Conservation (phyloP, 1,140 invertebrate species). For the Tyrophagus putrescentiae region DNA sequence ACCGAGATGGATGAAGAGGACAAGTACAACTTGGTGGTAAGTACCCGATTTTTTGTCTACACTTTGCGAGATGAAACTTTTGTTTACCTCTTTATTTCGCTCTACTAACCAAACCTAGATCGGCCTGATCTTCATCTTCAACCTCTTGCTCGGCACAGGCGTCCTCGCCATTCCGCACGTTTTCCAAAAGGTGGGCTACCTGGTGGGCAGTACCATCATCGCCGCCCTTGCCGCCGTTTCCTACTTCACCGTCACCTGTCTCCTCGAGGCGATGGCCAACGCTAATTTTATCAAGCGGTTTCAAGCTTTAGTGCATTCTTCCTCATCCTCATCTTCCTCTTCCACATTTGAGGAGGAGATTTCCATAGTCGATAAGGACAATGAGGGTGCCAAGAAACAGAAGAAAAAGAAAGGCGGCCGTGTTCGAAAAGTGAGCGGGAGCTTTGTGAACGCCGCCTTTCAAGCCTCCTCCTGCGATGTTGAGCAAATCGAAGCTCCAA, state of each 20-base stretch:
- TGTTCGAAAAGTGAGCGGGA: no score
- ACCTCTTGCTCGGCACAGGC: conserved; percentile 94
- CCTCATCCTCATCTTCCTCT: no score
- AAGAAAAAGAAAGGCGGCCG: not conserved
- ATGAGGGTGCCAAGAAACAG: no score
- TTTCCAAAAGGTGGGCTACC: conserved; percentile 79
- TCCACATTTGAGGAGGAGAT: no score
- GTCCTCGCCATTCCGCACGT: conserved; percentile 82
- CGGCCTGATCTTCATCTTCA: conserved; percentile 88
- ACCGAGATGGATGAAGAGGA: not conserved
- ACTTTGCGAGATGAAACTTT: no score
- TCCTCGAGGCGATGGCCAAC: conserved; percentile 84
- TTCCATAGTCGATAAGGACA: not conserved
- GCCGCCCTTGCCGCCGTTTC: conserved; percentile 65
- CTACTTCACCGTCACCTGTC: conserved; percentile 50
- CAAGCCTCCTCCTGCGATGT: no score
- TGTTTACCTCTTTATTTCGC: no score
- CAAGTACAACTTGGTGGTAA: not conserved
- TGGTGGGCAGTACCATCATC: conserved; percentile 61
- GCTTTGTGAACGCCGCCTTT: no score
- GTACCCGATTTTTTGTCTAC: no score
- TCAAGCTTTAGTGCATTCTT: no score
- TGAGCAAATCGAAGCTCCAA: no score
- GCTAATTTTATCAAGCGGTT: conserved; percentile 73
- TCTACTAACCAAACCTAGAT: conserved; percentile 62